phyloP scores from a whole-genome alignment of 2,888 invertebrate genomes.

The Dynastes hyllus region DNA sequence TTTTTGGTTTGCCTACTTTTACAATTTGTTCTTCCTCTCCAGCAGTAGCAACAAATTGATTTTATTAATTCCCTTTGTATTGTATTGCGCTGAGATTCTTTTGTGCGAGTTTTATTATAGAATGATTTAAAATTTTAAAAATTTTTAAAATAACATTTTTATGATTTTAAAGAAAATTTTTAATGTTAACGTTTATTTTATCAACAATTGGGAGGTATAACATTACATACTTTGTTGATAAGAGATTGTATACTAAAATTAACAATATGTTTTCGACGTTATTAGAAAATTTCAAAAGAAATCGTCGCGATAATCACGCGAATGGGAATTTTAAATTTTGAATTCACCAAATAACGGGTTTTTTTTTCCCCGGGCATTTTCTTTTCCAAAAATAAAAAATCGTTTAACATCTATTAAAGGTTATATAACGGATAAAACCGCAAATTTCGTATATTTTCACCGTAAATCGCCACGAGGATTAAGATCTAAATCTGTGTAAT shows the following conservation, averaged over 20 bases:
- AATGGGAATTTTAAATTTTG: constrained; percentile 13
- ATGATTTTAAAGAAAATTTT: too few relatives aligned
- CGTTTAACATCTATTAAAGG: neutral
- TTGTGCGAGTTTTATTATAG: constrained; percentile 26
- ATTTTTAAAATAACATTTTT: too few relatives aligned
- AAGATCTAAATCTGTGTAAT: constrained; percentile 26
- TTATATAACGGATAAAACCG: constrained; percentile 27
- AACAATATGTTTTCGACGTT: neutral
- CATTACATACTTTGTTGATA: constrained; percentile 39
- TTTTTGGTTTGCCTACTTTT: constrained; percentile 48
- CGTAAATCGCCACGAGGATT: constrained; percentile 15
- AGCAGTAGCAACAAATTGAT: constrained; percentile 33
- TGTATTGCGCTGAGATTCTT: constrained; percentile 1
- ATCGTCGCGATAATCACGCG: neutral
- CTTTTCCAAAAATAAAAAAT: neutral
- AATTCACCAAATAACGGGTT: constrained; percentile 28
- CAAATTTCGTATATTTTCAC: neutral
- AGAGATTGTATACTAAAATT: constrained; percentile 1
- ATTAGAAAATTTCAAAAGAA: neutral
- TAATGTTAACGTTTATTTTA: constrained; percentile 33
- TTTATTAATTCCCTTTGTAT: constrained; percentile 33
- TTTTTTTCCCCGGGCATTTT: neutral
- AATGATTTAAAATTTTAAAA: too few relatives aligned
- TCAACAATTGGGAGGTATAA: constrained; percentile 47
- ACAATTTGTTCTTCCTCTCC: constrained; percentile 36